Conservation (phyloP, 2,797 vertebrate species). For the Dermochelys coriacea region DNA sequence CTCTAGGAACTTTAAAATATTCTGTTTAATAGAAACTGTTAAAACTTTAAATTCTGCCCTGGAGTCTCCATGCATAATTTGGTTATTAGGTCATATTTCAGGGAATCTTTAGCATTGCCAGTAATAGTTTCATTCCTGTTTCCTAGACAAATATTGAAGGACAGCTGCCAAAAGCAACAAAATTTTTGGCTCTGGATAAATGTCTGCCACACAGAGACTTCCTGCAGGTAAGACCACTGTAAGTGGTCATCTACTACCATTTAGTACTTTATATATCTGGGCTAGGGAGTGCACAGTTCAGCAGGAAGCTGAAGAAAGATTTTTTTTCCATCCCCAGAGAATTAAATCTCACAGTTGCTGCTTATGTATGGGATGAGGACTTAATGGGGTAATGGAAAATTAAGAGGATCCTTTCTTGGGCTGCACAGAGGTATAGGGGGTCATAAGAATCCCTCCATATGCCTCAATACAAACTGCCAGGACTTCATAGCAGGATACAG, state of each 20-base stretch:
- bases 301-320: neutral
- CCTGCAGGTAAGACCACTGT: constrained; percentile 87
- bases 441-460: neutral
- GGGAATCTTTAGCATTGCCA: neutral
- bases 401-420: neutral
- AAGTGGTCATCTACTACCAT: neutral
- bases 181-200: constrained; percentile 97
- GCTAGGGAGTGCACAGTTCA: neutral
- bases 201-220: constrained; percentile 96
- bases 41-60: neutral
- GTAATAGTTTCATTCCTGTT: constrained; percentile 44
- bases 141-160: constrained; percentile 75
- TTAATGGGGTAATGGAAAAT: neutral
- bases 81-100: neutral
- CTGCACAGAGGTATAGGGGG: neutral
- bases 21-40: neutral
- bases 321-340: neutral
- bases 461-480: neutral
- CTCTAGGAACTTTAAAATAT: neutral
- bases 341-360: neutral
- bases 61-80: neutral
- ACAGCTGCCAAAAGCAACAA: constrained; percentile 90
- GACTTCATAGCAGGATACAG: neutral
- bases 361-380: neutral
- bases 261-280: neutral